Evolutionary conservation across 23 tunicate species (phyloP).

Genomic region (Ciona savignyi): DNA sequence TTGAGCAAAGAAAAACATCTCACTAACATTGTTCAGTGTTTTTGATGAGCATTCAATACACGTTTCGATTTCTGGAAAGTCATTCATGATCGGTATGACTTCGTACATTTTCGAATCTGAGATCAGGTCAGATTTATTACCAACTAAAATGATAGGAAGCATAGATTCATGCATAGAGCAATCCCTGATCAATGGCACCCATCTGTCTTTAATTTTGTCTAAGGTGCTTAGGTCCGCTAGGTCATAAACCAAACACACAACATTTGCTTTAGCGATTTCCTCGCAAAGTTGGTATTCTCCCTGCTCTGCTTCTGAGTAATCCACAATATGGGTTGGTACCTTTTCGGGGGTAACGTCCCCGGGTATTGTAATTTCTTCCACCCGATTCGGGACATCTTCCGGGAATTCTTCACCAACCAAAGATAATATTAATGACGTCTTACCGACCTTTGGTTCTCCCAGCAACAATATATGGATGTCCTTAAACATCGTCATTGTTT

Average conservation of each 20-base stretch:
- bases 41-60: slow-evolving; percentile 88
- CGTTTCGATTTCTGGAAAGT: slow-evolving; percentile 81
- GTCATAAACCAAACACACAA: slow-evolving; percentile 80
- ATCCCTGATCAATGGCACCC: slow-evolving; percentile 76
- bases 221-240: slow-evolving; percentile 47
- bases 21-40: slow-evolving; percentile 74
- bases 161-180: slow-evolving; percentile 44
- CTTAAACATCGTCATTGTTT: slow-evolving; percentile 55
- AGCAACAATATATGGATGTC: slow-evolving; percentile 80
- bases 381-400: slow-evolving; percentile 58
- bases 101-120: slow-evolving; percentile 70
- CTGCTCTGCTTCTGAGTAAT: slow-evolving; percentile 68
- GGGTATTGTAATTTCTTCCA: slow-evolving; percentile 84
- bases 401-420: slow-evolving; percentile 87
- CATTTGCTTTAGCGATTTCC: slow-evolving; percentile 74
- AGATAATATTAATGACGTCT: slow-evolving; percentile 79
- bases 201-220: slow-evolving; percentile 30
- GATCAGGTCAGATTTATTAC: slow-evolving; percentile 69
- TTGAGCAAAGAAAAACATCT: slow-evolving; percentile 88
- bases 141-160: slow-evolving; percentile 70
- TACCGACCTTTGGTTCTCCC: slow-evolving; percentile 88
- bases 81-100: slow-evolving; percentile 78
- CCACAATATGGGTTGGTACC: slow-evolving; percentile 87
- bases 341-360: slow-evolving; percentile 92
- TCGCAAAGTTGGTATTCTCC: slow-evolving; percentile 54